Percentiles rank a stretch among this genome's conserved stretches.
Conservation (phyloP, 2,797 vertebrate species). For the Acanthopagrus latus region DNA sequence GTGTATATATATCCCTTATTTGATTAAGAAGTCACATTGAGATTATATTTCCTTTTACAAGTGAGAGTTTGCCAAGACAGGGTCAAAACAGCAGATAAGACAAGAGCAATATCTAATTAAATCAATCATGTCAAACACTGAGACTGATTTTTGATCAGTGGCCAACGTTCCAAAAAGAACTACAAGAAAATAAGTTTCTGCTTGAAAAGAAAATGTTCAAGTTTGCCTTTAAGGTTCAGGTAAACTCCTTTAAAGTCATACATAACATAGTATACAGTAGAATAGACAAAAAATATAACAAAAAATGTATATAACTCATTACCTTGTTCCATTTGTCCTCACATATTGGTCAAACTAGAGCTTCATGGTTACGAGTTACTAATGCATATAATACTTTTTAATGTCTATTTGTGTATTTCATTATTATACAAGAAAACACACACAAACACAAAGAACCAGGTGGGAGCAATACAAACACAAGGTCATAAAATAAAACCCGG, state of each 20-base stretch:
- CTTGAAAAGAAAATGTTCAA: conserved; percentile 7
- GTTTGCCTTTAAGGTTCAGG: conserved; percentile 11
- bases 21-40: too few species aligned
- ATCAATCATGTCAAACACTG: background rate
- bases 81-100: too few species aligned
- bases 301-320: background rate
- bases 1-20: too few species aligned
- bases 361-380: background rate
- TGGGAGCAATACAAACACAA: conserved; percentile 19
- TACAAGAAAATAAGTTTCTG: background rate
- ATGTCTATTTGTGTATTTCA: background rate
- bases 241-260: background rate
- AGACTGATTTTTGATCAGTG: background rate
- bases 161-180: background rate
- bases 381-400: background rate
- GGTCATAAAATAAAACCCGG: background rate
- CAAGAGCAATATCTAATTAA: too few species aligned
- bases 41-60: too few species aligned
- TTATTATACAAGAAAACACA: background rate
- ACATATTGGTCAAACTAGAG: background rate
- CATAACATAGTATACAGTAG: background rate
- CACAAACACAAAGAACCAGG: background rate
- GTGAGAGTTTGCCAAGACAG: too few species aligned
- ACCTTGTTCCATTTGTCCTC: background rate
- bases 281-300: background rate